Percentiles rank a stretch among this genome's conserved stretches.
Conservation (phyloP, 2,888 invertebrate genomes). For the Mythimna lalbum region DNA sequence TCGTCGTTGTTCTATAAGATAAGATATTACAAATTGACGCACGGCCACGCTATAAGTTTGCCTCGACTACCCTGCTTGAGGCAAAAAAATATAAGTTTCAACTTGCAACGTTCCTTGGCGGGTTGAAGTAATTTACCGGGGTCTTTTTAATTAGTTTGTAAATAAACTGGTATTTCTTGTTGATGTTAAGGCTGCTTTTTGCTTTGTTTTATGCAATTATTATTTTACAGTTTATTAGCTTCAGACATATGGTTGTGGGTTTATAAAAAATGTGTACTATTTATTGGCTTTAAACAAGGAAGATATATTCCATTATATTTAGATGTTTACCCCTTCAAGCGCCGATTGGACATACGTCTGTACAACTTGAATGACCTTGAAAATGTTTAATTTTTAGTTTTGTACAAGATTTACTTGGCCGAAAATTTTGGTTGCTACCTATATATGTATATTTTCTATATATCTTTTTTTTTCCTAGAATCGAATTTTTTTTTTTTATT, state of each 20-base stretch:
- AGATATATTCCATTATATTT: no score
- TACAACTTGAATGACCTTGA: no score
- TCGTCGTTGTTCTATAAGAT: no score
- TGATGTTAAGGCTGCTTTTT: not conserved
- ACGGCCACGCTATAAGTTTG: conserved; percentile 6
- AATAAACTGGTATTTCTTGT: conserved; percentile 30
- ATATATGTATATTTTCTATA: no score
- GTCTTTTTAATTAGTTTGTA: conserved; percentile 56
- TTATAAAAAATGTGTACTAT: not conserved
- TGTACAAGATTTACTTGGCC: no score
- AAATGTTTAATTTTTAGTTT: no score
- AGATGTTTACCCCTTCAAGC: no score
- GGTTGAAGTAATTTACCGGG: conserved; percentile 24
- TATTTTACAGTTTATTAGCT: not conserved
- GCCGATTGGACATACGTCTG: no score
- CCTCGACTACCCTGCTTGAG: not conserved
- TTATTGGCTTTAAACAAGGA: not conserved
- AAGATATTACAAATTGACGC: conserved; percentile 17
- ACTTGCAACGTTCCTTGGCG: not conserved
- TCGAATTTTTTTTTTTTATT: no score
- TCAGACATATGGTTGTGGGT: not conserved
- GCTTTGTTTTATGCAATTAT: conserved; percentile 9
- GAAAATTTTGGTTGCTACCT: no score
- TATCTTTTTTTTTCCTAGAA: no score
- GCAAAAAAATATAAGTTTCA: conserved; percentile 16